phyloP scores from a whole-genome alignment of 2,113 vertebrate genomes.

The Felis chaus region DNA sequence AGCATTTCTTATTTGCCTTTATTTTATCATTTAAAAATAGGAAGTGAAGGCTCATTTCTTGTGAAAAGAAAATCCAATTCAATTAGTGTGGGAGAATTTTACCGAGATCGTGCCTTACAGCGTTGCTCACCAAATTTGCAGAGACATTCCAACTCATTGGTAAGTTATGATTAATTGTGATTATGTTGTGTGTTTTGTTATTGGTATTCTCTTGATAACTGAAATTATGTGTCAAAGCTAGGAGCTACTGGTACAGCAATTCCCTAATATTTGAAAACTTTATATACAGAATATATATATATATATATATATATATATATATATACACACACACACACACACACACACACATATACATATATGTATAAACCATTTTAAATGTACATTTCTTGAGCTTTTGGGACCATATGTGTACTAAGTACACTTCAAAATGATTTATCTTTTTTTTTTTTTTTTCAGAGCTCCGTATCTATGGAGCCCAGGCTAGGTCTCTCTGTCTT shows the following conservation, averaged over 20 bases:
- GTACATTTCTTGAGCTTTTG: neutral
- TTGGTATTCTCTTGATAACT: slow-evolving; percentile 1
- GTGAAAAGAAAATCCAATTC: slow-evolving; percentile 84
- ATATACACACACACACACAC: no score
- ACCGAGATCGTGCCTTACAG: slow-evolving; percentile 75
- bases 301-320: neutral
- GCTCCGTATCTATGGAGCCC: neutral
- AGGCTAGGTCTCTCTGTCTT: neutral
- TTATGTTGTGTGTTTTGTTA: neutral
- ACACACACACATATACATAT: neutral
- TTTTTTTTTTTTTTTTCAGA: neutral
- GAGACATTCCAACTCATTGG: slow-evolving; percentile 89
- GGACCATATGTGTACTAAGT: neutral
- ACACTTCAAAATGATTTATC: neutral
- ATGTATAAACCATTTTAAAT: neutral
- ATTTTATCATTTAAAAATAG: slow-evolving; percentile 76
- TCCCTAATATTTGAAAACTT: neutral
- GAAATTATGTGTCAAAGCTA: neutral
- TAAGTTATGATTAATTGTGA: slow-evolving; percentile 71
- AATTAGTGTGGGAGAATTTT: slow-evolving; percentile 86
- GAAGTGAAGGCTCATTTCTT: slow-evolving; percentile 84
- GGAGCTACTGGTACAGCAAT: neutral
- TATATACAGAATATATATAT: neutral
- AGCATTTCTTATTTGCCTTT: neutral
- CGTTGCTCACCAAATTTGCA: slow-evolving; percentile 76